A percentile compares a stretch with the other conserved stretches of the same genome.
These are phyloP conservation scores for Vicugna pacos DNA, from an alignment of 2,113 vertebrate species.

Conservation along the genomic window DNA sequence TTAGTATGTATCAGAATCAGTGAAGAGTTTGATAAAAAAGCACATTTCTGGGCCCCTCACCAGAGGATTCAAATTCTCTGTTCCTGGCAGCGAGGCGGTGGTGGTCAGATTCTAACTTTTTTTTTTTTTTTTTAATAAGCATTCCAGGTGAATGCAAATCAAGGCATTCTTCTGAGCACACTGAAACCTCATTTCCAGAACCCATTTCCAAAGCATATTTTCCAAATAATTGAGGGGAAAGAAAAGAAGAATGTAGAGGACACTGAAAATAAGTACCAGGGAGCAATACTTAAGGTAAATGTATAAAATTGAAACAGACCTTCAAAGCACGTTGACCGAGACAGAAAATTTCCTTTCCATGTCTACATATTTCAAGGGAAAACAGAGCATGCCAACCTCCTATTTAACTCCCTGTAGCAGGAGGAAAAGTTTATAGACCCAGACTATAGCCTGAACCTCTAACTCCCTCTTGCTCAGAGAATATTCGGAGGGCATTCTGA, in stretches of 20 bases:
- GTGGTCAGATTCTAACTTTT: not conserved
- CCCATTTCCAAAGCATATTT: not conserved
- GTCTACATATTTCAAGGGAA: not conserved
- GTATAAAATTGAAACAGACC: not conserved
- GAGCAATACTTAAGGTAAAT: not conserved
- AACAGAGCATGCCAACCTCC: not conserved
- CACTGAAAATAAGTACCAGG: not conserved
- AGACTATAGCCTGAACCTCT: not conserved
- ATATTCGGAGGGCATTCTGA: not conserved
- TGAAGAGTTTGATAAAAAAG: not conserved
- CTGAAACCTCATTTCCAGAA: not conserved
- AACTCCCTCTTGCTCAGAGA: not conserved
- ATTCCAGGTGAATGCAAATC: not conserved
- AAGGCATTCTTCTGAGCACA: not conserved
- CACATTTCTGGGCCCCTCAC: not conserved
- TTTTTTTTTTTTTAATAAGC: not conserved
- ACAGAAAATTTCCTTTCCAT: not conserved
- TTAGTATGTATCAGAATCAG: not conserved
- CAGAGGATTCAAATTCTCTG: not conserved
- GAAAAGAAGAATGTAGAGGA: not conserved
- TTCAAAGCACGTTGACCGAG: not conserved
- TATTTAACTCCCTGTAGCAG: not conserved
- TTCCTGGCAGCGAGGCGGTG: accelerated
- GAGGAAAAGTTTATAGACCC: not conserved
- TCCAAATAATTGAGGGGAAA: not conserved